Conservation (phyloP, 2,113 vertebrate genomes). For the Dasyprocta punctata region DNA sequence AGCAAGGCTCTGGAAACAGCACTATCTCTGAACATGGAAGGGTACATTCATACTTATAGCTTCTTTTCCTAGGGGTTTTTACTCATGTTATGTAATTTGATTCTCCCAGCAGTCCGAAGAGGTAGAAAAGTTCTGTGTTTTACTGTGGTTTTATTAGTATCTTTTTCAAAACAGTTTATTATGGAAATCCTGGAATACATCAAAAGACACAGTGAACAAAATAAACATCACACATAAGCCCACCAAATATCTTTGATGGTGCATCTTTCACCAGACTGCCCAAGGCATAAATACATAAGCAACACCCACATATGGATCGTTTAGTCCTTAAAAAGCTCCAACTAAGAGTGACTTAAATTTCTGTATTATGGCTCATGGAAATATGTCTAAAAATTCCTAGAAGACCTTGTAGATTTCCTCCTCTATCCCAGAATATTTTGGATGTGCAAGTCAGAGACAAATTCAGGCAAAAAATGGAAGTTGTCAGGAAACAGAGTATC, state of each 20-base stretch:
- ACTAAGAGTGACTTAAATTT: not conserved
- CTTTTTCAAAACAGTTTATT: not conserved
- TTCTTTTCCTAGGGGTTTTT: not conserved
- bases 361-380: not conserved
- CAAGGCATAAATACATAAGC: not conserved
- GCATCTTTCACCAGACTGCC: not conserved
- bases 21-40: not conserved
- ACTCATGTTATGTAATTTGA: not conserved
- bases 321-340: not conserved
- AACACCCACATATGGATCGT: not conserved
- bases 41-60: not conserved
- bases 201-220: slow-evolving; percentile 3
- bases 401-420: not conserved
- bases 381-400: not conserved
- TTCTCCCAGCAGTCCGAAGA: not conserved
- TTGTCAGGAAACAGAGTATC: not conserved
- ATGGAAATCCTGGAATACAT: slow-evolving; percentile 25
- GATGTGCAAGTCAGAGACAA: slow-evolving; percentile 1
- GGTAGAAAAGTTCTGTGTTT: not conserved
- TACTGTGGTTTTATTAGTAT: slow-evolving; percentile 31
- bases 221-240: not conserved
- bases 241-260: not conserved
- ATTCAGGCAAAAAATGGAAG: not conserved
- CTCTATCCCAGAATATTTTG: not conserved
- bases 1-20: not conserved